Evolutionary conservation across 2,797 vertebrate genomes (phyloP).

Genomic region (Bryconaethiops microstoma): DNA sequence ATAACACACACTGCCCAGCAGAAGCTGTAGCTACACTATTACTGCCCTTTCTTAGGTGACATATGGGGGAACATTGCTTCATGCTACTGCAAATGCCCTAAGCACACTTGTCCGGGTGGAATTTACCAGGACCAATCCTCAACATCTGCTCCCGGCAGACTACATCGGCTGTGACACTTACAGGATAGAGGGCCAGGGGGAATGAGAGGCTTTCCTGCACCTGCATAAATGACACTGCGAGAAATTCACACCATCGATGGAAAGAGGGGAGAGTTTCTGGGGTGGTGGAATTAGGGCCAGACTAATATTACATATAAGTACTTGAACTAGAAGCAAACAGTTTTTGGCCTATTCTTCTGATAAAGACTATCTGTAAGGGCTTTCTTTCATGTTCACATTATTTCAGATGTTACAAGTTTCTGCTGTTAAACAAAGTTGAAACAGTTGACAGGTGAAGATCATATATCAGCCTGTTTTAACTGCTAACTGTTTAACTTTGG

Average conservation of each 20-base stretch:
- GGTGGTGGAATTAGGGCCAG: background rate
- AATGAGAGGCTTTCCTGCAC: slow-evolving; percentile 27
- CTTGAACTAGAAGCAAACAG: background rate
- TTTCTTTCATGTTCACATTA: no score
- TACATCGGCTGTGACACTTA: slow-evolving; percentile 28
- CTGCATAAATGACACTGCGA: background rate
- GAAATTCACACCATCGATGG: background rate
- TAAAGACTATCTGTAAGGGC: no score
- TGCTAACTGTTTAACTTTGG: no score
- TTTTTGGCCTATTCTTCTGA: background rate
- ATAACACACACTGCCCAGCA: background rate
- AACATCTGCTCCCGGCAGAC: slow-evolving; percentile 14
- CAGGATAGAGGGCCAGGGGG: slow-evolving; percentile 23
- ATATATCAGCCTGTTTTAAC: no score
- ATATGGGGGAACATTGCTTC: background rate
- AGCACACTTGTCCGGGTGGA: slow-evolving; percentile 36
- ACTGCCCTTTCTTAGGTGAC: background rate
- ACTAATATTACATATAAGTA: background rate
- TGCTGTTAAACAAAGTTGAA: no score
- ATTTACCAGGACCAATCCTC: background rate
- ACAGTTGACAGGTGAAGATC: no score
- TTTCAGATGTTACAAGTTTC: no score
- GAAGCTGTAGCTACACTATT: background rate
- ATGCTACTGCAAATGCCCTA: slow-evolving; percentile 15
- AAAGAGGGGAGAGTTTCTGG: background rate